Evolutionary conservation across 1,140 invertebrate genomes (phyloP), one percentile per base, ranked within the genome.

Genomic region (Lasioglossum baleicum): DNA sequence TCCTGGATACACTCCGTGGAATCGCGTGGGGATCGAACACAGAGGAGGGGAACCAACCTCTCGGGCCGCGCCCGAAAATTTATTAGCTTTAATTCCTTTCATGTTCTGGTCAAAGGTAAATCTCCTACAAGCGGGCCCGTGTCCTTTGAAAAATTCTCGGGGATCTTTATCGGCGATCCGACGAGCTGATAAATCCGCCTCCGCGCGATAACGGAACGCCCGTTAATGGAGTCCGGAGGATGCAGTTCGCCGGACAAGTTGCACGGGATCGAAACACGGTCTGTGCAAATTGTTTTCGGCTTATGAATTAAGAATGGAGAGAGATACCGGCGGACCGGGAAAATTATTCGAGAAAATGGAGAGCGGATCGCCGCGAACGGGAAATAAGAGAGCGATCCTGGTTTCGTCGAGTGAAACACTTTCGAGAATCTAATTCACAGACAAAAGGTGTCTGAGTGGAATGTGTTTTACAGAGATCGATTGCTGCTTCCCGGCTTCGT

Each of bases 1-100:
- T 85, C 40, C 63, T 78, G 66, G 66, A 82, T 83, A 82, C 66
- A 66, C 73, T 70, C 26, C 22, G 51, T 20, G 51, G 51, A 20
- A 22, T 60, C 60, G 17, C 48, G 22, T 44, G 42, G 42, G 60
- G 66, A 82, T 81, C 75, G 82, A 85, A 78, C 10, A 11, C 5
- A 11, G 42, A 8, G 44, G 11, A 7, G 44, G 26, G 60, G 66
- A 70, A 60, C 48, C 51, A 51, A 11, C 7, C 8, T 11, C 51
- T 26, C 71, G 26, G 31, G 35, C 31, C 7, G 40, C 63, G 56
- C 42, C 72, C 67, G 66, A 77, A 56, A 85, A 86, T 86, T 86
- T 86, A 85, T 86, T 85, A 82, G 63, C 75, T 70, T 35, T 86
- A 86, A 86, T 86, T 86, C 80, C 80, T 85, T 85, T 85, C 81